Base-by-base conservation (phyloP, 2,888 invertebrate species). In the Lasioglossum oenotherae region DNA sequence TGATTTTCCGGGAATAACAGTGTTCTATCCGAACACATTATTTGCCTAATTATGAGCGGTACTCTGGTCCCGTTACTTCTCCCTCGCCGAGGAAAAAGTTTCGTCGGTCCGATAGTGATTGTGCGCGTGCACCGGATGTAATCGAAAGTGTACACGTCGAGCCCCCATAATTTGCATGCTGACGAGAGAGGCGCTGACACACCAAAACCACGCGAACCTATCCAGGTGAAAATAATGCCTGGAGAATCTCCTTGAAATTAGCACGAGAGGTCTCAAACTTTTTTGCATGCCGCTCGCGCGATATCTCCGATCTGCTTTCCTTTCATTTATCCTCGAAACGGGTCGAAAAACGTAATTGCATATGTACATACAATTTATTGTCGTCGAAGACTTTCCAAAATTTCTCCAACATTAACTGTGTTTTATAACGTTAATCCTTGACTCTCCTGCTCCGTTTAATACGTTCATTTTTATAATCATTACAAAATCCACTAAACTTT, bases 361-460 rank as follows among this genome's bases (percentile, higher is more conserved):
- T 31, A 31, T 31, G 31, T 31, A 2, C 1, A 31, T 31, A 41
- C 23, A 69, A 69, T 69, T 38, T 69, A 69, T 35, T 35, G 38
- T 69, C 6, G 6, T 38, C 69, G n/a, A 38, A 38, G 27, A 60
- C 85, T 82, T 82, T 85, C 83, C 53, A 82, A 82, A 79, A 60
- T 82, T 69, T 85, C 82, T 67, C 79, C 23, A 12, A 31, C 4
- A 2, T 3, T 8, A 16, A 53, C 41, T 12, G 4, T 10, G n/a
- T 12, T 53, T 6, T 19, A 1, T 2, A 23, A 23, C 23, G 8
- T 23, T 23, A 8, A 23, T 8, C 6, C 6, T 23, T 8, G 8
- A 49, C 49, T 2, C 49, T 6, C 2, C 49, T 49, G 49, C 49
- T 19, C 6, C 49, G 19, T 19, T 19, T 49, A 19, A 1, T 6